Base-by-base conservation (phyloP, 92 coral and sea anemone genomes). In the Chrysogorgia sp. region DNA sequence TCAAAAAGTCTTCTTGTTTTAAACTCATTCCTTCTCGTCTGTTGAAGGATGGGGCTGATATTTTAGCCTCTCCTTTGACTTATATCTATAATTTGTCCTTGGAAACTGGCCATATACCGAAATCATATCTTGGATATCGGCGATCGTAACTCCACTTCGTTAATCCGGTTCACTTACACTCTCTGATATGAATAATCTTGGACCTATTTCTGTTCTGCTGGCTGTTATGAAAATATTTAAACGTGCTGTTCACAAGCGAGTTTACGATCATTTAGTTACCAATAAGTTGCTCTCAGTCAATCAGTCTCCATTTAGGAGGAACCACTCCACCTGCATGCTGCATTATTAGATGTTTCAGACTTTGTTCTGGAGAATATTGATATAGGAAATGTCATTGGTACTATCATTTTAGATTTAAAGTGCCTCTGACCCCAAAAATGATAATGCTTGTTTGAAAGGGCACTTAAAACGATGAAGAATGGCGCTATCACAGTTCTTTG, bases 401-500 rank as follows among this genome's bases (percentile, higher is more conserved):
- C 35, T 22, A 85, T 81, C n/a, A 79, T 88, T 47, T 70, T 88
- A n/a, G 91, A 88, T 68, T 72, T 87, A n/a, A n/a, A n/a, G n/a
- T n/a, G n/a, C n/a, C n/a, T n/a, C n/a, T n/a, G n/a, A n/a, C n/a
- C n/a, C n/a, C n/a, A n/a, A n/a, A n/a, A n/a, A n/a, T n/a, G n/a
- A n/a, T n/a, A n/a, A n/a, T n/a, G n/a, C n/a, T n/a, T n/a, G n/a
- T n/a, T n/a, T n/a, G n/a, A n/a, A n/a, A n/a, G n/a, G n/a, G n/a
- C n/a, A n/a, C n/a, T n/a, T n/a, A n/a, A n/a, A n/a, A n/a, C n/a
- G n/a, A n/a, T n/a, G n/a, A n/a, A n/a, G n/a, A n/a, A n/a, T n/a
- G n/a, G n/a, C n/a, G n/a, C n/a, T n/a, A n/a, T n/a, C n/a, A n/a
- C n/a, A n/a, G n/a, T n/a, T n/a, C n/a, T n/a, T n/a, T n/a, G n/a